Percentiles rank a stretch among this genome's conserved stretches.
Evolutionary conservation across 2,113 vertebrate genomes (phyloP).

Genomic region (Holacanthus passer): DNA sequence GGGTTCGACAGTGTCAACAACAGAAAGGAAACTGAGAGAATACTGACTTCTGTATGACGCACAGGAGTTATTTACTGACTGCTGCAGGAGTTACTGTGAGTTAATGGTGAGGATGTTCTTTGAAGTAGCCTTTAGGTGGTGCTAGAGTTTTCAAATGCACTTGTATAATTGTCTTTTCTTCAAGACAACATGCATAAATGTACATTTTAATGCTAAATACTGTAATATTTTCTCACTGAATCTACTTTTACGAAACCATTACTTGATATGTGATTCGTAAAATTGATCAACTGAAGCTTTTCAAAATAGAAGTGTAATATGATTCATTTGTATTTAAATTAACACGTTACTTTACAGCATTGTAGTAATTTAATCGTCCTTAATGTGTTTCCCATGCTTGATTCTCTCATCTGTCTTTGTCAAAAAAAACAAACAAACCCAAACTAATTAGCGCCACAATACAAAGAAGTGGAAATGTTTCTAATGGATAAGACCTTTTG

Average conservation of each 20-base stretch:
- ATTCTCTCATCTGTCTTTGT: background rate
- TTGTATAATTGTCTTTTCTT: background rate
- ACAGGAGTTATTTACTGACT: background rate
- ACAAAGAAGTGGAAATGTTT: background rate
- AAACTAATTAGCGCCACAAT: background rate
- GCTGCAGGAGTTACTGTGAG: background rate
- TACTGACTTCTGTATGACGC: background rate
- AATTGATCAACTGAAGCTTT: background rate
- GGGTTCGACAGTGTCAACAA: background rate
- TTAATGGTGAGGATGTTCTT: background rate
- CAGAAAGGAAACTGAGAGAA: background rate
- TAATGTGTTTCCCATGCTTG: background rate
- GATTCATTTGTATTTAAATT: background rate
- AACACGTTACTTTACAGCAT: background rate
- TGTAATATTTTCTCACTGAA: background rate
- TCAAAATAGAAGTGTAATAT: background rate
- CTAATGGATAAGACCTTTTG: background rate
- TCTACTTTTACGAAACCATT: background rate
- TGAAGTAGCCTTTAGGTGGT: constrained; percentile 18
- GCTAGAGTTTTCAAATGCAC: background rate
- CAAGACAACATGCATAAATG: too few species aligned
- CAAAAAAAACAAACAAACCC: background rate
- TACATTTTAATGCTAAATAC: background rate
- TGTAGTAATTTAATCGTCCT: too few species aligned
- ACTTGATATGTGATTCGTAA: background rate